Evolutionary conservation across 2,113 vertebrate genomes (phyloP), one percentile per base, ranked within the genome.

Genomic region (Caretta caretta): DNA sequence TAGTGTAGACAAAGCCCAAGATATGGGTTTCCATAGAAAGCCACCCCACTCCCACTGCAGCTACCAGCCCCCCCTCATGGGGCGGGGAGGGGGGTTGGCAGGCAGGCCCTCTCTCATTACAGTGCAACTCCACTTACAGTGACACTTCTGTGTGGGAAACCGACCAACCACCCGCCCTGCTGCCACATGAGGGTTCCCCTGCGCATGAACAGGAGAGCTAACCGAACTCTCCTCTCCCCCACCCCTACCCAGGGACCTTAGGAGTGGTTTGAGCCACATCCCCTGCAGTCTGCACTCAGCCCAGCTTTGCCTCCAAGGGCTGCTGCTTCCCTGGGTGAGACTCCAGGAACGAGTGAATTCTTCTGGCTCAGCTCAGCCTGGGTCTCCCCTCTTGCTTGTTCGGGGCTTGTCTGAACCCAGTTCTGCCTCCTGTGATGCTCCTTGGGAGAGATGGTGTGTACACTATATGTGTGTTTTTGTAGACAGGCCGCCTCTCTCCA

Each of bases 401-500:
- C 78, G 93, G 35, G 84, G 86, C 82, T 89, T 8, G 0, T 84
- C 53, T 29, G 35, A 14, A 65, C 10, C 38, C 42, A 69, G n/a
- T 95, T 54, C 82, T 79, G 3, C n/a, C 35, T 16, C 35, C 29
- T 72, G 38, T 25, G 20, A 25, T 46, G 38, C 20, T 76, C 46
- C 72, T 76, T 42, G 72, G 11, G 10, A 25, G 38, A 76, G 38
- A 42, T 31, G 29, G 17, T 62, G n/a, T 76, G 80, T 57, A 38
- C 38, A 48, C 16, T 0, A 1, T 0, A 1, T 0, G 0, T 14
- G 46, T 27, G 0, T 65, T 59, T 69, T 46, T 13, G 46, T 16
- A 0, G 10, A 31, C 42, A 3, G 35, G 5, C 83, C 27, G 54
- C 51, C 62, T 24, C 51, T 76, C 6, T 22, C 46, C 16, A 24